Evolutionary conservation across 1,140 invertebrate genomes (phyloP).

Genomic region (Eriosoma lanigerum): DNA sequence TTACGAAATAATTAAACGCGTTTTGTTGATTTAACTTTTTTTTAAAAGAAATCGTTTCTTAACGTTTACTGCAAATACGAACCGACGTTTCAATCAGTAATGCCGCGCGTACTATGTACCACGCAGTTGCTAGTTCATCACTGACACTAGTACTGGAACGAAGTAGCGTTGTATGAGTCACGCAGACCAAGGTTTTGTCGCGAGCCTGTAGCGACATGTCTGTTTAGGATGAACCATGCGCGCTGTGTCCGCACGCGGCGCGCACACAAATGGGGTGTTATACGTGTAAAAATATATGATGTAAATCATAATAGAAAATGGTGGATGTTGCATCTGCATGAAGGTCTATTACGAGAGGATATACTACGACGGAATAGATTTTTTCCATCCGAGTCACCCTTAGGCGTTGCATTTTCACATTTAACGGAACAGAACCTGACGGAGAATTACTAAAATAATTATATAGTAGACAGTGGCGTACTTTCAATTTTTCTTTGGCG

Average conservation of each 20-base stretch:
- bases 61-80: background rate
- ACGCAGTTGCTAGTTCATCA: background rate
- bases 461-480: too few relatives aligned
- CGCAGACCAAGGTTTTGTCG: conserved; percentile 13
- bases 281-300: too few relatives aligned
- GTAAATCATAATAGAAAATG: too few relatives aligned
- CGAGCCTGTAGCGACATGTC: conserved; percentile 22
- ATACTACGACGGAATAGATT: too few relatives aligned
- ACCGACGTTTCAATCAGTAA: background rate
- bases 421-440: too few relatives aligned
- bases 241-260: background rate
- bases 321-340: too few relatives aligned
- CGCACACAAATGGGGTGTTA: background rate
- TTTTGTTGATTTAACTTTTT: background rate
- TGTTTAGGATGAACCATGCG: background rate
- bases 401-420: too few relatives aligned
- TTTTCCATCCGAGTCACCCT: too few relatives aligned
- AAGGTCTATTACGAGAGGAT: too few relatives aligned
- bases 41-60: background rate
- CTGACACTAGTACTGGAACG: background rate
- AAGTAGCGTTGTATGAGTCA: background rate
- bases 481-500: too few relatives aligned
- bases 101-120: background rate
- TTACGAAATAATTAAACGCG: too few relatives aligned
- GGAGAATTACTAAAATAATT: too few relatives aligned